phyloP scores from a whole-genome alignment of 1,140 invertebrate genomes.

The Drosophila quadrilineata region DNA sequence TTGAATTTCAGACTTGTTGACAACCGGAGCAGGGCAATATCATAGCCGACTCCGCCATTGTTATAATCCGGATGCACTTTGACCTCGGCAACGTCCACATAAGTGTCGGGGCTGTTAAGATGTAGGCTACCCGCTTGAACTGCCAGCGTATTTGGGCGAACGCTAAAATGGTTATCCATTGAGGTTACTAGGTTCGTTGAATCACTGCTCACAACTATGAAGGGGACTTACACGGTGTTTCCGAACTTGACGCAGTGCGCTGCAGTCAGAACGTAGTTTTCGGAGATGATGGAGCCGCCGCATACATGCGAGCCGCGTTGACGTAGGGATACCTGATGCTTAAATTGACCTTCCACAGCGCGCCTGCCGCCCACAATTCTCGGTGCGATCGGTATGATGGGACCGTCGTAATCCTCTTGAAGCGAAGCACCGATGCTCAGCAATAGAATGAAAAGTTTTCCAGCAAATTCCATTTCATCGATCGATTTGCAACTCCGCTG shows the following conservation, averaged over 20 bases:
- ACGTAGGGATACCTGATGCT: constrained; percentile 82
- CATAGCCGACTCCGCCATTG: constrained; percentile 74
- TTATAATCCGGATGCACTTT: constrained; percentile 75
- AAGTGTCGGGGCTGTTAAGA: constrained; percentile 36
- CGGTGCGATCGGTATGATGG: neutral
- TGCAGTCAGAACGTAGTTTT: constrained; percentile 83
- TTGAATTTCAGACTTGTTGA: constrained; percentile 69
- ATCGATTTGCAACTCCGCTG: neutral
- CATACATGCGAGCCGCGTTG: constrained; percentile 80
- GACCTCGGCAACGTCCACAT: constrained; percentile 34
- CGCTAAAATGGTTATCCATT: neutral
- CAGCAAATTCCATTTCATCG: constrained; percentile 14
- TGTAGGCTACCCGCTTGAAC: constrained; percentile 50
- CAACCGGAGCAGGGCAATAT: constrained; percentile 81
- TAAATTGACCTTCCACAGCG: constrained; percentile 79
- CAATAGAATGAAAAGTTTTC: constrained; percentile 12
- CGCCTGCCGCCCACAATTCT: constrained; percentile 82
- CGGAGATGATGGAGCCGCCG: constrained; percentile 83
- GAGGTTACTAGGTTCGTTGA: too few relatives aligned
- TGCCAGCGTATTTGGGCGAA: neutral
- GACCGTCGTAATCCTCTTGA: neutral
- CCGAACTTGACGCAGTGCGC: constrained; percentile 82
- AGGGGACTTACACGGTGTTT: constrained; percentile 25
- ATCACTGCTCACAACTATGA: neutral
- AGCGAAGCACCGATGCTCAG: neutral